Conservation (phyloP, 2,888 invertebrate genomes). For the Neoitamus cyanurus region DNA sequence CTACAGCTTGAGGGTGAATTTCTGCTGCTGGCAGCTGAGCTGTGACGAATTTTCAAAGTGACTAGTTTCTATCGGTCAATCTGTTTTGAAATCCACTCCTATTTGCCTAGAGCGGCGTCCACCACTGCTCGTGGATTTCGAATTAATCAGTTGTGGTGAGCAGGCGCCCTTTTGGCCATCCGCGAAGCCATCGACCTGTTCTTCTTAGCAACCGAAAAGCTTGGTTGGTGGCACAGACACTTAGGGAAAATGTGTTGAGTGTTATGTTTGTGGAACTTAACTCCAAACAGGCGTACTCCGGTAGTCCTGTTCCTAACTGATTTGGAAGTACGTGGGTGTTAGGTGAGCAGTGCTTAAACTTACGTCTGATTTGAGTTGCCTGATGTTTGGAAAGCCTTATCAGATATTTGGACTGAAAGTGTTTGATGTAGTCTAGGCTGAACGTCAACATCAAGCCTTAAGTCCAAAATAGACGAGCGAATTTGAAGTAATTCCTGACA, state of each 20-base stretch:
- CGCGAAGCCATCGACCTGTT: slow-evolving; percentile 38
- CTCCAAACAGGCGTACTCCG: background rate
- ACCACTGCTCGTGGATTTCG: background rate
- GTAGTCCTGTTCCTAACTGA: background rate
- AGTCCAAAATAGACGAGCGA: too few relatives aligned
- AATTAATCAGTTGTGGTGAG: slow-evolving; percentile 9
- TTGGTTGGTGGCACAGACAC: background rate
- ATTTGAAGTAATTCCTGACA: too few relatives aligned
- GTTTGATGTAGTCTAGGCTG: background rate
- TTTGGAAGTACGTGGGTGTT: background rate
- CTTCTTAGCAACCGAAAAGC: slow-evolving; percentile 34
- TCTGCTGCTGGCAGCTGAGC: background rate
- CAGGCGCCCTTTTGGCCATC: background rate
- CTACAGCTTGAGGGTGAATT: background rate
- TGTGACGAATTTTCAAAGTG: background rate
- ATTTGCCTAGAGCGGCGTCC: background rate
- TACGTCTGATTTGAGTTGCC: background rate
- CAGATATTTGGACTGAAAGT: background rate
- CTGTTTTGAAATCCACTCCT: background rate
- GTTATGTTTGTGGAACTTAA: slow-evolving; percentile 31
- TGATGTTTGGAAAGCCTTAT: background rate
- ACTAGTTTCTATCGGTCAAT: background rate
- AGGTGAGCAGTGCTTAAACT: background rate
- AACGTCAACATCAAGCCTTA: too few relatives aligned
- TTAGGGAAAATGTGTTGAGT: background rate